Percentiles rank a stretch among this genome's conserved stretches.
Evolutionary conservation across 64 coral and sea anemone species (phyloP).

Genomic region (Acropora yongei): DNA sequence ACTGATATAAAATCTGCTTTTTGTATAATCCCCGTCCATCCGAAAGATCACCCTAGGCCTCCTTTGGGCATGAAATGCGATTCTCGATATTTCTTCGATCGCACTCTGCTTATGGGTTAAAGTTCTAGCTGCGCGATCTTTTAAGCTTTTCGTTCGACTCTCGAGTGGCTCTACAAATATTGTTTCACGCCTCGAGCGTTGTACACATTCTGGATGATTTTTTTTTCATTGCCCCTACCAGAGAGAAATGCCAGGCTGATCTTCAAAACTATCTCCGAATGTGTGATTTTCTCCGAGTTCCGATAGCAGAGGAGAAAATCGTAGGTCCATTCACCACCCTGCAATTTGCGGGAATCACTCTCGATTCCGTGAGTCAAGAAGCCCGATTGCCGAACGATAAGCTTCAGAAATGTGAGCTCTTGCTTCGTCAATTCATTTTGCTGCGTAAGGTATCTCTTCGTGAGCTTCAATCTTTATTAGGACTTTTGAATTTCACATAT

Average conservation of each 20-base stretch:
- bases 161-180: neutral
- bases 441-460: neutral
- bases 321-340: neutral
- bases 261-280: neutral
- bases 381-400: neutral
- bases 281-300: neutral
- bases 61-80: neutral
- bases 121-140: neutral
- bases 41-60: neutral
- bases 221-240: neutral
- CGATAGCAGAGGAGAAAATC: neutral
- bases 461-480: neutral
- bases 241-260: neutral
- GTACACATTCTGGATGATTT: neutral
- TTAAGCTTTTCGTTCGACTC: neutral
- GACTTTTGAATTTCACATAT: neutral
- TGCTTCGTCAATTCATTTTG: neutral
- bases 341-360: neutral
- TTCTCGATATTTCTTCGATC: neutral
- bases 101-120: neutral
- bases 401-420: neutral
- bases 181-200: neutral
- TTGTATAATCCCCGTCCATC: neutral
- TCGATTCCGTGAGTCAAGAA: neutral
- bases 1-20: neutral